Evolutionary conservation across 2,888 invertebrate genomes (phyloP), one percentile per base, ranked within the genome.

Genomic region (Pollenia amentaria): DNA sequence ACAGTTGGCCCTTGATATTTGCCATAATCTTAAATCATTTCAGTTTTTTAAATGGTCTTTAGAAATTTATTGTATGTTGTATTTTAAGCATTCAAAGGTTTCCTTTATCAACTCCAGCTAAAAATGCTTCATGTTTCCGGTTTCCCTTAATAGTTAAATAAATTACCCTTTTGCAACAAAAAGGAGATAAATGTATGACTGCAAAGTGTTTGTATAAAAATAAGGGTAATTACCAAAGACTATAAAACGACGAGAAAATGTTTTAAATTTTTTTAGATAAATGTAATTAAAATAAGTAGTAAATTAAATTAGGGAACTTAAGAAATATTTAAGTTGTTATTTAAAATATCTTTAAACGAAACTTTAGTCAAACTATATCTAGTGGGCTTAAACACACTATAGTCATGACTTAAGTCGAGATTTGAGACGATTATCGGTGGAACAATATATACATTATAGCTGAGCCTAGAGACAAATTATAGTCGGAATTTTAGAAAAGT

Each of bases 121-220:
- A 55, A 65, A 77, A 42, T 62, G 76, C 53, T 80, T 67, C 80
- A 46, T 87, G 87, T 65, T 87, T 87, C 87, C 87, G 87, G 87
- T 84, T 84, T 87, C 87, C 83, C 77, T 82, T 80, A 55, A 76
- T 62, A 62, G 67, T 21, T 42, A 21, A 62, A 72, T 29, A 80
- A 67, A 87, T 87, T 76, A 80, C 72, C 79, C 48, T 42, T 65
- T 38, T 38, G 38, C 6, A 46, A 10, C 62, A 55, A 2, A 48
- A 62, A 2, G 9, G 29, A 48, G 10, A 57, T 65, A 60, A 81
- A 60, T 57, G 29, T 48, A n/a, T 40, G 72, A 46, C 14, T 46
- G 38, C n/a, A 73, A 69, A 69, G 29, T 82, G 16, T 55, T 7
- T 8, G 11, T 0, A 6, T 42, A 38, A 21, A 79, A 51, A 79